Base-by-base conservation (phyloP, 2,888 invertebrate species). In the Bellardia pandia region DNA sequence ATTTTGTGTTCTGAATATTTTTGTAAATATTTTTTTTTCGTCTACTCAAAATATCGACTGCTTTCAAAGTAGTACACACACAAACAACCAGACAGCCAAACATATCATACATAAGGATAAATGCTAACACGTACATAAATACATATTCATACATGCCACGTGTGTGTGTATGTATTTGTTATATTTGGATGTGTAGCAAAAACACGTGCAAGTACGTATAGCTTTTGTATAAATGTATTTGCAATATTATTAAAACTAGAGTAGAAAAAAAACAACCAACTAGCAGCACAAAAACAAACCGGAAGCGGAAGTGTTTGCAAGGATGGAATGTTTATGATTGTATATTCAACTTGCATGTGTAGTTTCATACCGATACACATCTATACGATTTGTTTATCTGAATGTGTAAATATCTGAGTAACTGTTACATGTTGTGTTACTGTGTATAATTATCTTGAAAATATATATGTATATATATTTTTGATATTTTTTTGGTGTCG, bases 241-340 rank as follows among this genome's bases (percentile, higher is more conserved):
- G 69, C 9, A 51, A 48, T 74, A 40, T 45, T 60, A 40, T 58
- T 71, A 51, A 62, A 79, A 30, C 58, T 4, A 53, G 53, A 14
- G 16, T 53, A 16, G 11, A 7, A 16, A 30, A 69, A 51, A 30
- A 9, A 51, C 23, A 42, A 66, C 8, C 33, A 53, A 13, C 16
- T 23, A 0, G 16, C 13, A 2, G 30, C 37, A 33, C n/a, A 68
- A 51, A 82, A 58, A 13, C 23, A 14, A 6, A 76, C 45, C 62
- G 82, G 78, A 83, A 83, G 79, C 69, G 82, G 82, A 86, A 79
- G 75, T 86, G 78, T 69, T 86, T 69, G 75, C 68, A 33, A 82
- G 60, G 76, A 76, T 62, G 33, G 40, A 48, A 82, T 69, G 42
- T 69, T 77, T 83, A 71, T 82, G 60, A 69, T 76, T 81, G 56